Conservation (phyloP, 2,888 invertebrate genomes). For the Zaprionus lineosus region DNA sequence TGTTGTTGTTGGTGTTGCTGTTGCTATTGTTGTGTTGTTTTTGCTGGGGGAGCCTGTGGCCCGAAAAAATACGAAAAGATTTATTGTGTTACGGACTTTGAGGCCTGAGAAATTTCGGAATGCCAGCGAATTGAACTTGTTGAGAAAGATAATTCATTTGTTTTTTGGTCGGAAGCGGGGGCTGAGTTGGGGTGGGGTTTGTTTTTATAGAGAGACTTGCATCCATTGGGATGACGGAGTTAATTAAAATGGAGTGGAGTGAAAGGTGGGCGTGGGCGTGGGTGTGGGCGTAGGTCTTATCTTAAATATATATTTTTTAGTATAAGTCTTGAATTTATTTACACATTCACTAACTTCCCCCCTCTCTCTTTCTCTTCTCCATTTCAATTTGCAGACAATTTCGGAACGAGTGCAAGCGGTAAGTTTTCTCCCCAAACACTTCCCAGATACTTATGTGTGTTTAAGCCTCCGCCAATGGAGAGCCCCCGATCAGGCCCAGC, state of each 20-base stretch:
- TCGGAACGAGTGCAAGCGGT: constrained; percentile 82
- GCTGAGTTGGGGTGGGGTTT: constrained; percentile 11
- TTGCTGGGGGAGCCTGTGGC: constrained; percentile 26
- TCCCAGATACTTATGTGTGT: constrained; percentile 1
- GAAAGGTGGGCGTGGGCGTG: constrained; percentile 40
- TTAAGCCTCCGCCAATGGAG: constrained; percentile 37
- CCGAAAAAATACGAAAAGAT: constrained; percentile 55
- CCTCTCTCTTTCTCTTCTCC: constrained; percentile 33
- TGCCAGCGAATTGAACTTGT: constrained; percentile 51
- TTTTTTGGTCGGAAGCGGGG: background rate
- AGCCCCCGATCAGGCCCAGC: background rate
- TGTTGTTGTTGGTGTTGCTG: background rate
- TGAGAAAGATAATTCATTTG: constrained; percentile 50
- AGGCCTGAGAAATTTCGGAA: constrained; percentile 54
- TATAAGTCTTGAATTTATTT: constrained; percentile 11
- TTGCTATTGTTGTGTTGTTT: background rate
- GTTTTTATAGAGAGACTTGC: constrained; percentile 1
- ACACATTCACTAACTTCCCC: constrained; percentile 27
- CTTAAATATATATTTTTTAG: background rate
- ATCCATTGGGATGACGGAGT: constrained; percentile 18
- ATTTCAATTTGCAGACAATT: constrained; percentile 81
- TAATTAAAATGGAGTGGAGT: constrained; percentile 59
- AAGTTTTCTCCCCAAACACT: constrained; percentile 52
- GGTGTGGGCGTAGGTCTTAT: too few relatives aligned
- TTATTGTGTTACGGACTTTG: constrained; percentile 47